Evolutionary conservation across 1,140 invertebrate species (phyloP).

Genomic region (Zaprionus africanus): DNA sequence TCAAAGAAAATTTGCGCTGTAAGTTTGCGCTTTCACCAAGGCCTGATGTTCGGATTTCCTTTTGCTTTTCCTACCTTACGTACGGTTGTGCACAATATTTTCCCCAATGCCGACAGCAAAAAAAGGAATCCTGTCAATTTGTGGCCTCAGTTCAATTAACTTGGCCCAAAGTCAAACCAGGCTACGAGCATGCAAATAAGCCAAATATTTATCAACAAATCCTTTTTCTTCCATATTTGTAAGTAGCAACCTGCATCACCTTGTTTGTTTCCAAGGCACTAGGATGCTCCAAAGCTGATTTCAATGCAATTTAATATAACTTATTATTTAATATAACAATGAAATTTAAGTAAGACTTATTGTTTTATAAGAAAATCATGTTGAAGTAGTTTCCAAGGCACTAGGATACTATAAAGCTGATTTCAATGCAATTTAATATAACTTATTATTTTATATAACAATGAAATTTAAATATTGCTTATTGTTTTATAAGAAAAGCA

Average conservation of each 20-base stretch:
- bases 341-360: too few relatives aligned
- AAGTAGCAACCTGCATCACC: neutral
- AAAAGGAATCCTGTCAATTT: neutral
- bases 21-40: constrained; percentile 54
- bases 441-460: too few relatives aligned
- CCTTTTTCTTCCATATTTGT: neutral
- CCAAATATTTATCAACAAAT: constrained; percentile 2
- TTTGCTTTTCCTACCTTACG: constrained; percentile 2
- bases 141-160: constrained; percentile 8
- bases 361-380: too few relatives aligned
- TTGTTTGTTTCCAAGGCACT: neutral
- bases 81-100: constrained; percentile 6
- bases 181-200: neutral
- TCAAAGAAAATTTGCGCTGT: constrained; percentile 55
- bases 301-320: neutral
- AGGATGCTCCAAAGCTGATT: neutral
- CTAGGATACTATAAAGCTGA: neutral
- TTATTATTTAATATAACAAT: neutral
- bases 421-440: too few relatives aligned
- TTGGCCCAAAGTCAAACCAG: constrained; percentile 1
- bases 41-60: constrained; percentile 25
- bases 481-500: too few relatives aligned
- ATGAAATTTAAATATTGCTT: too few relatives aligned
- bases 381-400: neutral
- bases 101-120: neutral